Conservation (phyloP, 2,888 invertebrate genomes). For the Tromatobia lineatoria region DNA sequence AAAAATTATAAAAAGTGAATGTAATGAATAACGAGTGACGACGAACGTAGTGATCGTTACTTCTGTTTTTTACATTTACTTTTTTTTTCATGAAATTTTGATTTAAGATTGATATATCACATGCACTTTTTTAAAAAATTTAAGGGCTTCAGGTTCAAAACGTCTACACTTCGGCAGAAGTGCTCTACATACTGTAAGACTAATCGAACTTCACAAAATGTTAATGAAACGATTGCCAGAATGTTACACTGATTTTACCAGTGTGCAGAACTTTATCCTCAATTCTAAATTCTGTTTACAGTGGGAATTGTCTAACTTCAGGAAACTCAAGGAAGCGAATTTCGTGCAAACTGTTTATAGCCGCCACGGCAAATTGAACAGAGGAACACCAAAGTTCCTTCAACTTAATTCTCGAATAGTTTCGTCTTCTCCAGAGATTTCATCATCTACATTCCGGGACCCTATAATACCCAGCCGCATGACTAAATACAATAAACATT, state of each 20-base stretch:
- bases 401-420: constrained; percentile 38
- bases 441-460: constrained; percentile 32
- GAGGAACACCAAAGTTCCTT: constrained; percentile 33
- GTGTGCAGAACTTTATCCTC: background rate
- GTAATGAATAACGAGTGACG: no score
- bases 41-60: no score
- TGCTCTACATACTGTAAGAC: no score
- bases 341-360: constrained; percentile 4
- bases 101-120: no score
- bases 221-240: background rate
- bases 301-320: constrained; percentile 55
- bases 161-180: no score
- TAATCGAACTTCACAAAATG: no score
- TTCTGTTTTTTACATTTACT: no score
- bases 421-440: constrained; percentile 19
- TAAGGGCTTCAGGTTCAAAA: no score
- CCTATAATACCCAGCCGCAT: background rate
- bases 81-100: no score
- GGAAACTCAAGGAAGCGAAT: constrained; percentile 51
- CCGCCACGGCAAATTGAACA: constrained; percentile 39
- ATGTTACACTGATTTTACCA: no score
- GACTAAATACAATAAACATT: background rate
- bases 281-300: constrained; percentile 44
- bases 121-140: no score
- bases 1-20: no score